These are phyloP conservation scores for Eremobia ochroleuca DNA, from an alignment of 2,888 invertebrate genomes.

Conservation along the genomic window DNA sequence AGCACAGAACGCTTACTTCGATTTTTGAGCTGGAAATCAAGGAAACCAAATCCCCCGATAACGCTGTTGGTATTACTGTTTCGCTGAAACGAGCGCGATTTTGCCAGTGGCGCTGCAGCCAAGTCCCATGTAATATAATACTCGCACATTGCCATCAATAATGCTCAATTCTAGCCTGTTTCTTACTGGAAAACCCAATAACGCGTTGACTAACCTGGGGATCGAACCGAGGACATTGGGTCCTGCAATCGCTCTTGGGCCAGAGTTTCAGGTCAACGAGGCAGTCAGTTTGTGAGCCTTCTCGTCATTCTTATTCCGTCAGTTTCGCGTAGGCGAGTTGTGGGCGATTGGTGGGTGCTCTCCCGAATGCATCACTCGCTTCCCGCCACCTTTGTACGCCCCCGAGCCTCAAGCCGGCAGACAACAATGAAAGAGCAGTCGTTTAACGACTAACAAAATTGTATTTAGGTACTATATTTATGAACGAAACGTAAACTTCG, in stretches of 20 bases:
- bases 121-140: not conserved
- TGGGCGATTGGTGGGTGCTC: slow-evolving; percentile 66
- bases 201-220: not conserved
- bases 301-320: slow-evolving; percentile 17
- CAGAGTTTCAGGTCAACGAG: not conserved
- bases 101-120: not conserved
- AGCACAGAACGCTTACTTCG: slow-evolving; percentile 19
- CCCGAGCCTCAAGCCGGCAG: slow-evolving; percentile 35
- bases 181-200: not conserved
- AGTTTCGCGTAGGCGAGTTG: slow-evolving; percentile 58
- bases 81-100: not conserved
- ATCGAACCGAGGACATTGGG: not conserved
- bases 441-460: slow-evolving; percentile 32
- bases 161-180: not conserved
- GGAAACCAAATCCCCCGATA: not conserved
- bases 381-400: slow-evolving; percentile 63
- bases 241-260: not conserved
- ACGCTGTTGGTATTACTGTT: not conserved
- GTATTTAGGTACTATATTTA: slow-evolving; percentile 26
- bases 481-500: not conserved
- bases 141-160: not conserved
- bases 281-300: slow-evolving; percentile 29
- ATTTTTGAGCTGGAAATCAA: not conserved
- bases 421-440: slow-evolving; percentile 60
- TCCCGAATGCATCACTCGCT: slow-evolving; percentile 65